A percentile compares a stretch with the other conserved stretches of the same genome.
phyloP scores from a whole-genome alignment of 2,113 vertebrate genomes.

The Malurus alboscapulatus region DNA sequence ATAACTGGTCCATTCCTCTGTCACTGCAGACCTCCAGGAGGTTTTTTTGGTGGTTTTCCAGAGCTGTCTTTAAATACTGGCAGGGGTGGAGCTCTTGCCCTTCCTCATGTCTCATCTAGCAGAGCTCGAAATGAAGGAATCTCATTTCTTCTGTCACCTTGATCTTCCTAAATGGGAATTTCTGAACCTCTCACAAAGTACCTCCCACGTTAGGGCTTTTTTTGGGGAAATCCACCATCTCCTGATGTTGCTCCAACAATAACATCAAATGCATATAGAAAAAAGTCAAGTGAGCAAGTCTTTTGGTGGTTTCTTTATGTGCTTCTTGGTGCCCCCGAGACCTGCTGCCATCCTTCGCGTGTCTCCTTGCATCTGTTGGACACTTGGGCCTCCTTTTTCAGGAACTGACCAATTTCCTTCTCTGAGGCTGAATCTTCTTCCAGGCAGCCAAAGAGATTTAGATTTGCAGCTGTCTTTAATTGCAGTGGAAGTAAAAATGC shows the following conservation, averaged over 20 bases:
- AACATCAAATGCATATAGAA: neutral
- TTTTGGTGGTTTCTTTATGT: neutral
- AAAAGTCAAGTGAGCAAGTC: neutral
- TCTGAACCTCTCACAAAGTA: neutral
- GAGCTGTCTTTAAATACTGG: neutral
- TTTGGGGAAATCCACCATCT: neutral
- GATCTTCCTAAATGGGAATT: neutral
- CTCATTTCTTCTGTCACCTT: neutral
- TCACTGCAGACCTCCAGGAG: neutral
- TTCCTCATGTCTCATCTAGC: neutral
- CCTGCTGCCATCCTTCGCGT: neutral
- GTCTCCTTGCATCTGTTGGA: neutral
- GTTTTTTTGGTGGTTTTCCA: neutral
- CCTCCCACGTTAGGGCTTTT: neutral
- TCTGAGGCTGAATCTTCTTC: neutral
- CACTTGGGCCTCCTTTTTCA: neutral
- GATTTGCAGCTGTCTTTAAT: conserved; percentile 44
- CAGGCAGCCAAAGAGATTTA: neutral
- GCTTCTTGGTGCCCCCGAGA: neutral
- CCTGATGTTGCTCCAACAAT: neutral
- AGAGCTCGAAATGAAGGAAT: neutral
- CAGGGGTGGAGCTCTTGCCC: neutral
- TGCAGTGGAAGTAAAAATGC: neutral
- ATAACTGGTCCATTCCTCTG: neutral
- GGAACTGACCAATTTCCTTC: conserved; percentile 10